phyloP scores from a whole-genome alignment of 2,113 vertebrate genomes.

The Ptychochromis oligacanthus region DNA sequence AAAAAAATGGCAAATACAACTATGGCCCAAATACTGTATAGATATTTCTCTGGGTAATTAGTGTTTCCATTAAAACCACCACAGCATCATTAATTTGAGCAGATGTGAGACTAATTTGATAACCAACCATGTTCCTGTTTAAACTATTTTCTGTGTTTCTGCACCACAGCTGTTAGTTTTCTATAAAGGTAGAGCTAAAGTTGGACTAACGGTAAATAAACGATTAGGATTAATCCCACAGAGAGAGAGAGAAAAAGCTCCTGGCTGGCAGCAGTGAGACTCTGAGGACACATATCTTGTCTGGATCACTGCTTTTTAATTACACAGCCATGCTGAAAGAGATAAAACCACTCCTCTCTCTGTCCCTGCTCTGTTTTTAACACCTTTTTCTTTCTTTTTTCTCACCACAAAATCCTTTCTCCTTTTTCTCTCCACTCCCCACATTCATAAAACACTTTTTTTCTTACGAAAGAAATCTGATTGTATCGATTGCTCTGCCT shows the following conservation, averaged over 20 bases:
- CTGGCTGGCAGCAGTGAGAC: neutral
- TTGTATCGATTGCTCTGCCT: conserved; percentile 4
- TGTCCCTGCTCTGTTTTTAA: neutral
- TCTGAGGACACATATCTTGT: conserved; percentile 20
- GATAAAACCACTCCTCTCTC: conserved; percentile 1
- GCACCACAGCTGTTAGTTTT: neutral
- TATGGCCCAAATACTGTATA: neutral
- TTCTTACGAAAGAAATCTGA: neutral
- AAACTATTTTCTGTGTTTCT: neutral
- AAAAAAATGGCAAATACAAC: neutral
- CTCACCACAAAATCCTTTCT: neutral
- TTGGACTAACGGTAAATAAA: neutral
- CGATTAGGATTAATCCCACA: neutral
- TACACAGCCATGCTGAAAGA: conserved; percentile 22
- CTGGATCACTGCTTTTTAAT: conserved; percentile 58
- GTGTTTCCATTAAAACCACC: neutral
- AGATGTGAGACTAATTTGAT: neutral
- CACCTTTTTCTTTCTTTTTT: neutral
- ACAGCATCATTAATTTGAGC: neutral
- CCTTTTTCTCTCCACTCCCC: neutral
- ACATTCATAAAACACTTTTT: neutral
- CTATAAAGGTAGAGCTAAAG: neutral
- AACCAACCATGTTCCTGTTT: neutral
- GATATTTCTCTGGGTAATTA: neutral
- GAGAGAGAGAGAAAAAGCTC: neutral